phyloP scores from a whole-genome alignment of 2,797 vertebrate species.

The Sylvilagus floridanus region DNA sequence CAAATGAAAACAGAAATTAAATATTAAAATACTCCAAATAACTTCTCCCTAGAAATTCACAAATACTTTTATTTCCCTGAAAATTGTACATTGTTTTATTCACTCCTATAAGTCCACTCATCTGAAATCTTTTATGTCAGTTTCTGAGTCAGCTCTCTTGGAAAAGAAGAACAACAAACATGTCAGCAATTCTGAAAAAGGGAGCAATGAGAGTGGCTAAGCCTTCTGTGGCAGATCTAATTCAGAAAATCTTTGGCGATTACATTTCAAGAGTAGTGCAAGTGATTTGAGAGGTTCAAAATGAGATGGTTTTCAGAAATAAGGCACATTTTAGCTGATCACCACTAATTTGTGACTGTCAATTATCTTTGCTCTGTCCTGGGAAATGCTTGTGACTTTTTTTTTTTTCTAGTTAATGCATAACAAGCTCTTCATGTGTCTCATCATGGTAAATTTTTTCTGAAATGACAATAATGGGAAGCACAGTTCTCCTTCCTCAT shows the following conservation, averaged over 20 bases:
- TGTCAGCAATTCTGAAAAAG: not conserved
- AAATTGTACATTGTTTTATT: slow-evolving; percentile 7
- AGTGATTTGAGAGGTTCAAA: slow-evolving; percentile 63
- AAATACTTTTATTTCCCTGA: slow-evolving; percentile 17
- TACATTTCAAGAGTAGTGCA: slow-evolving; percentile 38
- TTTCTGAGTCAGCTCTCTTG: not conserved
- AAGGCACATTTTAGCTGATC: slow-evolving; percentile 65
- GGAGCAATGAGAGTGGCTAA: not conserved
- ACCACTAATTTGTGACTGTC: slow-evolving; percentile 60
- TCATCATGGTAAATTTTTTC: slow-evolving; percentile 28
- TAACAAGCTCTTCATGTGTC: slow-evolving; percentile 62
- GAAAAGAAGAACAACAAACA: slow-evolving; percentile 13
- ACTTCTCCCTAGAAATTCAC: not conserved
- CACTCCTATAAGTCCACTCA: not conserved
- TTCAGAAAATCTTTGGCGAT: slow-evolving; percentile 61
- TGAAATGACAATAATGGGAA: slow-evolving; percentile 55
- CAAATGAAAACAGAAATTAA: not conserved
- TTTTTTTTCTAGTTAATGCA: slow-evolving; percentile 26
- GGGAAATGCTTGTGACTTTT: slow-evolving; percentile 45
- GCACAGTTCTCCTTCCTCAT: slow-evolving; percentile 39
- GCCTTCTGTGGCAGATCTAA: not conserved
- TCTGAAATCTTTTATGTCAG: slow-evolving; percentile 18
- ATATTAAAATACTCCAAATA: not conserved
- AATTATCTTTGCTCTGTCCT: slow-evolving; percentile 62
- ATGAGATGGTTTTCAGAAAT: slow-evolving; percentile 18